phyloP scores from a whole-genome alignment of 2,888 invertebrate genomes.

The Drosophila rellima region DNA sequence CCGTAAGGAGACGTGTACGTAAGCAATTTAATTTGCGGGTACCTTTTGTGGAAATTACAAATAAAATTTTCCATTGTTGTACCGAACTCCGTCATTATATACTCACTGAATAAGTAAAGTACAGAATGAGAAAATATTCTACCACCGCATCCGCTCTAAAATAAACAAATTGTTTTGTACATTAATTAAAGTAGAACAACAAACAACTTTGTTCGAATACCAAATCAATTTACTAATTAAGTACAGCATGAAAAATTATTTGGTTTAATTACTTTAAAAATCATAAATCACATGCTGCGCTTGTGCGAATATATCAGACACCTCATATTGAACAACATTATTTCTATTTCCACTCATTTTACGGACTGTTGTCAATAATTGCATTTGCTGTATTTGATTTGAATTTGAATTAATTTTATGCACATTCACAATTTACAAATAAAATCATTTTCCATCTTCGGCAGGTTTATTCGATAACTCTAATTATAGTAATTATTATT shows the following conservation, averaged over 20 bases:
- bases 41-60: background rate
- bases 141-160: background rate
- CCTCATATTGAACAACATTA: background rate
- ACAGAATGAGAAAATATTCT: background rate
- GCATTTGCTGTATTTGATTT: background rate
- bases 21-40: background rate
- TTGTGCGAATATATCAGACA: background rate
- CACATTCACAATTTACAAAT: background rate
- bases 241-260: slow-evolving; percentile 1
- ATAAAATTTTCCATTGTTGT: background rate
- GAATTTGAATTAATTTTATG: background rate
- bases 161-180: slow-evolving; percentile 1
- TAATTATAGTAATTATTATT: background rate
- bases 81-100: background rate
- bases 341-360: background rate
- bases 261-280: background rate
- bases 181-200: background rate
- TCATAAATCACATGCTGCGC: background rate
- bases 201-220: background rate
- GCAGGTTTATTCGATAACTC: background rate
- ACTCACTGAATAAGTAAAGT: background rate
- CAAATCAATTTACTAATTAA: slow-evolving; percentile 19
- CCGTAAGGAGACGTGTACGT: background rate
- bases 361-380: background rate
- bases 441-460: background rate